Base-by-base conservation (phyloP, 2,888 invertebrate genomes). In the Lithophane ornitopus region DNA sequence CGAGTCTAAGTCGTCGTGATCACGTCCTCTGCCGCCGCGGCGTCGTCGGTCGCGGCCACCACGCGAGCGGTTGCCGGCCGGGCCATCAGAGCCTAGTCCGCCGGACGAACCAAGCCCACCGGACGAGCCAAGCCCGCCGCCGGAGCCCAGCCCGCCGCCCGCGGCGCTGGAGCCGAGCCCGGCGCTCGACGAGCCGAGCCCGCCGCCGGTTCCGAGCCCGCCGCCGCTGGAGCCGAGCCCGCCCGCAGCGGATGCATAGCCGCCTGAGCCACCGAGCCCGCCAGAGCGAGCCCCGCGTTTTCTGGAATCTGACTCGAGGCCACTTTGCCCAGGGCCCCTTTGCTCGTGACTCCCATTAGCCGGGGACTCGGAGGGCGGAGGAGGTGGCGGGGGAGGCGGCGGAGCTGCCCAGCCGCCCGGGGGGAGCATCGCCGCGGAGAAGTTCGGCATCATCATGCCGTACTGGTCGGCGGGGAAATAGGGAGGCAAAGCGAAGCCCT, bases 301-400 rank as follows among this genome's bases (percentile, higher is more conserved):
- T 93, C 96, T 95, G 95, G 94, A 95, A 95, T 95, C 95, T 93
- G 95, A 95, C 93, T 95, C 95, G 91, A 92, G 92, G 92, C 94
- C 93, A 91, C 93, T 92, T 89, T 93, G 93, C 88, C 93, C 95
- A 91, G 92, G 93, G 92, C 94, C 94, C 90, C 92, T 82, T 81
- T 78, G 93, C 90, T 93, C 94, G 87, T 93, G 92, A 92, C 86
- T 88, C 86, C 90, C 92, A 84, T 90, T 91, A 85, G 91, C 91
- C 77, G 89, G 79, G 71, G 88, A 74, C 66, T 93, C 93, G 56
- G 93, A 87, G 44, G 93, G 88, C 52, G 94, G 94, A 73, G 95
- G 94, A 19, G 95, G 95, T 49, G 96, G 96, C 0, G 96, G 94
- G 12, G 94, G 96, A 14, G 95, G 95, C 16, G 92, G 92, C 8